Conservation (phyloP, 2,797 vertebrate species). For the Dicrostonyx torquatus region DNA sequence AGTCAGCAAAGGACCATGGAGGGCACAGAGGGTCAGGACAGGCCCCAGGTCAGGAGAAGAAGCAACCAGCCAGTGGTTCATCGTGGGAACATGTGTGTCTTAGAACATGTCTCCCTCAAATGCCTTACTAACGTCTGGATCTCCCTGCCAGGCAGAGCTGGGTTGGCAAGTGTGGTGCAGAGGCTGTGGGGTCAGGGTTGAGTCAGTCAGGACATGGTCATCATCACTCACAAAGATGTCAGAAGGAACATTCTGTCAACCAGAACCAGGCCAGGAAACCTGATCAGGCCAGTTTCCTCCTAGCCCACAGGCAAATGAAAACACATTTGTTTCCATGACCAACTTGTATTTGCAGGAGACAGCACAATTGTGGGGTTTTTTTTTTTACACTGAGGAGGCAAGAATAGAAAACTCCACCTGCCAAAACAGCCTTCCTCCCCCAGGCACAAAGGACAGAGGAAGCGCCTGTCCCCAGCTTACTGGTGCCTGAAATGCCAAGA, state of each 20-base stretch:
- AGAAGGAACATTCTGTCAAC: slow-evolving; percentile 50
- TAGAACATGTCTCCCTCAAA: background rate
- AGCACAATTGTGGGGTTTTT: slow-evolving; percentile 11
- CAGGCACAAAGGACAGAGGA: slow-evolving; percentile 49
- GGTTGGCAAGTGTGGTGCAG: background rate
- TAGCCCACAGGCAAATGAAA: slow-evolving; percentile 57
- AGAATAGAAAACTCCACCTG: slow-evolving; percentile 76
- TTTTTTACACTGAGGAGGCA: background rate
- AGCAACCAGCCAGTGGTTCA: background rate
- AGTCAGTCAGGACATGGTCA: background rate
- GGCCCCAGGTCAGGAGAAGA: background rate
- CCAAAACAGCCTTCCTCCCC: slow-evolving; percentile 50
- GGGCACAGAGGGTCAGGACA: background rate
- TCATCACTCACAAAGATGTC: background rate
- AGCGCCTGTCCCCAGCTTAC: slow-evolving; percentile 18
- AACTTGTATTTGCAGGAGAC: slow-evolving; percentile 58
- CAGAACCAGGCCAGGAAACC: slow-evolving; percentile 46
- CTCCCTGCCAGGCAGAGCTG: background rate
- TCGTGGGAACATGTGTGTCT: background rate
- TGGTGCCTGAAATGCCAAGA: slow-evolving; percentile 48
- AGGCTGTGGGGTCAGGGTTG: background rate
- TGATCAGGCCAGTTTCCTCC: slow-evolving; percentile 34
- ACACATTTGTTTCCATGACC: slow-evolving; percentile 76
- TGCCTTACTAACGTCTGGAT: background rate
- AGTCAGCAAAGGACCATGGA: background rate